Percentiles rank a stretch among this genome's conserved stretches.
phyloP scores from a whole-genome alignment of 1,140 invertebrate species.

The Lordiphosa stackelbergi region DNA sequence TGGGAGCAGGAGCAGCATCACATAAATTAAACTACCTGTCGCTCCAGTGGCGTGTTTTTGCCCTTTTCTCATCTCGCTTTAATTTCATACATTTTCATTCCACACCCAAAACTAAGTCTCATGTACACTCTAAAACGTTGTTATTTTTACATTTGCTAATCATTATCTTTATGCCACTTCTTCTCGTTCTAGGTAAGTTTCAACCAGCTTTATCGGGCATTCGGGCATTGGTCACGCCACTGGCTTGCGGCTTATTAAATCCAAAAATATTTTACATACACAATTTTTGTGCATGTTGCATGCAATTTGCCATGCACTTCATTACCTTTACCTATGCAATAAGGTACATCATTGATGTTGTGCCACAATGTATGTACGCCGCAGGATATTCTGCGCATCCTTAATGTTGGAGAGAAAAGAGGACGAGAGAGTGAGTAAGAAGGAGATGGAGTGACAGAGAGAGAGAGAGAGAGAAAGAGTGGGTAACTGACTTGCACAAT shows the following conservation, averaged over 20 bases:
- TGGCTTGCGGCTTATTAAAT: conserved; percentile 36
- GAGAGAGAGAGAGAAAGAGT: conserved; percentile 6
- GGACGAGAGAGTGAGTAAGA: conserved; percentile 13
- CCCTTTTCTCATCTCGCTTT: conserved; percentile 1
- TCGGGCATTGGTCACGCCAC: conserved; percentile 8
- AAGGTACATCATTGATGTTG: background rate
- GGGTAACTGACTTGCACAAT: background rate
- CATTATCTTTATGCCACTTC: conserved; percentile 38
- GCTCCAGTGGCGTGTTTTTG: conserved; percentile 42
- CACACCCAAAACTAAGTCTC: background rate
- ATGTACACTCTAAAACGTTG: conserved; percentile 6
- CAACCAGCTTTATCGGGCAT: conserved; percentile 8
- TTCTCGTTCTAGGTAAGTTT: conserved; percentile 62
- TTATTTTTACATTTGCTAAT: conserved; percentile 55
- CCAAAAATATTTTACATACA: conserved; percentile 30
- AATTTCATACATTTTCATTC: conserved; percentile 43
- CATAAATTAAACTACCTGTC: conserved; percentile 75
- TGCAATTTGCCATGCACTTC: background rate
- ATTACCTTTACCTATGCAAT: too few relatives aligned
- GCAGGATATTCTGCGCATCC: conserved; percentile 72
- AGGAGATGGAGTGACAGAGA: too few relatives aligned
- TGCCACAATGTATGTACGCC: conserved; percentile 24
- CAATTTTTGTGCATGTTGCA: background rate
- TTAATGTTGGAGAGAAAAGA: conserved; percentile 36
- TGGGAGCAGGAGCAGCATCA: conserved; percentile 33